A percentile compares a stretch with the other conserved stretches of the same genome.
These are phyloP conservation scores for Triplophysa bombifrons DNA, from an alignment of 2,797 vertebrate genomes.

Conservation along the genomic window DNA sequence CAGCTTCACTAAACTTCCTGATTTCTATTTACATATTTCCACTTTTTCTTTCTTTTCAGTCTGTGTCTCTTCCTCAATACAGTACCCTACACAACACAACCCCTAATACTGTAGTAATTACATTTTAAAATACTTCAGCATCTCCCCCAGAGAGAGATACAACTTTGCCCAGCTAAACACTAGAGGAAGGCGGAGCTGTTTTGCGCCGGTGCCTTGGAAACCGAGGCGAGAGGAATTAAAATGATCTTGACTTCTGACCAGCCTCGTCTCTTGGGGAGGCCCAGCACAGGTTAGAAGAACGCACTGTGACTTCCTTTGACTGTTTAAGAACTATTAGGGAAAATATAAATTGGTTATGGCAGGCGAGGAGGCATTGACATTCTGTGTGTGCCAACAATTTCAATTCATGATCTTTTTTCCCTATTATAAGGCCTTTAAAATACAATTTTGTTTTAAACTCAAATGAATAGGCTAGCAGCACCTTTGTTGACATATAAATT, in stretches of 20 bases:
- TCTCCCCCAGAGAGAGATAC: slow-evolving; percentile 72
- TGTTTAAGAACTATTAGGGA: slow-evolving; percentile 77
- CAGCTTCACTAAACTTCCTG: slow-evolving; percentile 50
- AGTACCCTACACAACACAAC: slow-evolving; percentile 32
- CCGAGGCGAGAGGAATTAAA: slow-evolving; percentile 73
- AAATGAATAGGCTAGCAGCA: slow-evolving; percentile 12
- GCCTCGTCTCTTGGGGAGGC: slow-evolving; percentile 69
- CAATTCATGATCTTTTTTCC: slow-evolving; percentile 68
- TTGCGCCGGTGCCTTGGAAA: slow-evolving; percentile 71
- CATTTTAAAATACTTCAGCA: slow-evolving; percentile 80
- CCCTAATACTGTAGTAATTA: slow-evolving; percentile 74
- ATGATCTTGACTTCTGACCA: slow-evolving; percentile 84
- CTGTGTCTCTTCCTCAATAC: slow-evolving; percentile 17
- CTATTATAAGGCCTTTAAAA: slow-evolving; percentile 72
- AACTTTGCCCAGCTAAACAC: slow-evolving; percentile 73
- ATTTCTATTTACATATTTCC: slow-evolving; percentile 50
- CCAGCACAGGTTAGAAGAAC: slow-evolving; percentile 66
- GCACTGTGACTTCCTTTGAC: slow-evolving; percentile 72
- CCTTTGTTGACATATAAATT: slow-evolving; percentile 29
- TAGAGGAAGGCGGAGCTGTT: slow-evolving; percentile 75
- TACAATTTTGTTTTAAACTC: slow-evolving; percentile 52
- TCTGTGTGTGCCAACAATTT: slow-evolving; percentile 65
- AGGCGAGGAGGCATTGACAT: slow-evolving; percentile 73
- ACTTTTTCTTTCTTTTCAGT: slow-evolving; percentile 45
- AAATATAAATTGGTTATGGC: slow-evolving; percentile 81